Percentiles rank a stretch among this genome's conserved stretches.
Conservation (phyloP, 2,888 invertebrate genomes). For the Epiblema foenella region DNA sequence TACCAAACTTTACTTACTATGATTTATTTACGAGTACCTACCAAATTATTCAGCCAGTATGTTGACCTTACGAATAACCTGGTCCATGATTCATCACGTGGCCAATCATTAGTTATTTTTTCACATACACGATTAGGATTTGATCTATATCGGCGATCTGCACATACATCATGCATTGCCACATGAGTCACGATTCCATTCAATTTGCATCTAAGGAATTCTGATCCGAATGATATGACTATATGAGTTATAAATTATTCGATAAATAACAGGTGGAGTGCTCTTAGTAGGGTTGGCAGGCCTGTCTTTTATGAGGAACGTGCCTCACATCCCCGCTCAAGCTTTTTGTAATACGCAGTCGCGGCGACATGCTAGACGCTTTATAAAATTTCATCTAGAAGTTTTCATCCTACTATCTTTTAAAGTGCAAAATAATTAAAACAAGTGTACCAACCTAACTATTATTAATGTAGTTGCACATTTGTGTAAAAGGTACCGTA, state of each 20-base stretch:
- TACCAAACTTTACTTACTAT: too few relatives aligned
- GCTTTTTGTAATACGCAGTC: too few relatives aligned
- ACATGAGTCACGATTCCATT: slow-evolving; percentile 35
- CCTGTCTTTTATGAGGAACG: too few relatives aligned
- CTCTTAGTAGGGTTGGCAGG: background rate
- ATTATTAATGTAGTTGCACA: too few relatives aligned
- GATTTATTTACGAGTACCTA: too few relatives aligned
- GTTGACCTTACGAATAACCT: slow-evolving; percentile 20
- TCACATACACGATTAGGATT: slow-evolving; percentile 25
- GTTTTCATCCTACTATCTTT: too few relatives aligned
- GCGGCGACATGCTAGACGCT: too few relatives aligned
- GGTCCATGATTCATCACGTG: slow-evolving; percentile 13
- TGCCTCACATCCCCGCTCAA: too few relatives aligned
- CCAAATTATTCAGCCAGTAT: slow-evolving; percentile 17
- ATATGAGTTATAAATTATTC: background rate
- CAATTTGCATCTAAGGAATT: slow-evolving; percentile 25
- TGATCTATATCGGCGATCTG: slow-evolving; percentile 35
- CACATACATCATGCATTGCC: slow-evolving; percentile 37
- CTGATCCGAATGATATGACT: slow-evolving; percentile 7
- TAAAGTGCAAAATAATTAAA: too few relatives aligned
- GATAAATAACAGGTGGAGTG: slow-evolving; percentile 3
- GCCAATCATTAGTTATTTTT: slow-evolving; percentile 23
- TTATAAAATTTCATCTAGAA: too few relatives aligned
- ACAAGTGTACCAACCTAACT: too few relatives aligned
- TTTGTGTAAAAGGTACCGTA: too few relatives aligned